These are phyloP conservation scores for Pseudochaenichthys georgianus DNA, from an alignment of 2,797 vertebrate genomes.

Conservation along the genomic window DNA sequence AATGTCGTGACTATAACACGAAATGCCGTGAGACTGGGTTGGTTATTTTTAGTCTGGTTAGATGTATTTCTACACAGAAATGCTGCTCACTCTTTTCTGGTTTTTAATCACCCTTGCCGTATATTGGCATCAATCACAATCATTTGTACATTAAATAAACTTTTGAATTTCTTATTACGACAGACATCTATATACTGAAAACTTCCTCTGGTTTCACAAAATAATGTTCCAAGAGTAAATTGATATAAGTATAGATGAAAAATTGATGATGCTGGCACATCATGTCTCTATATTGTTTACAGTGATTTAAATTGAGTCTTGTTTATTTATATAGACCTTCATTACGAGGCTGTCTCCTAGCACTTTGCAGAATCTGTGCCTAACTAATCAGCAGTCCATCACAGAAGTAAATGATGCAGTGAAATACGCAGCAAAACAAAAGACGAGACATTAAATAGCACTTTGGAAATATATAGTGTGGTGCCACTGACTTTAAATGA, in stretches of 20 bases:
- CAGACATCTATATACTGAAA: background rate
- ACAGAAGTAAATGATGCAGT: conserved; percentile 29
- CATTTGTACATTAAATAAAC: conserved; percentile 24
- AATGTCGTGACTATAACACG: too few relatives aligned
- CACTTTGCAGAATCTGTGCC: conserved; percentile 44
- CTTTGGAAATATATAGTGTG: conserved; percentile 13
- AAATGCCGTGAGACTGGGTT: too few relatives aligned
- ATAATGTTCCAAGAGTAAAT: conserved; percentile 17
- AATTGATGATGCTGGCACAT: conserved; percentile 5
- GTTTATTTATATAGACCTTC: conserved; percentile 55
- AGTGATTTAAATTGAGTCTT: conserved; percentile 24
- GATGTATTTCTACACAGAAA: background rate
- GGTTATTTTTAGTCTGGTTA: background rate
- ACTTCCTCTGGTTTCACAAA: conserved; percentile 6
- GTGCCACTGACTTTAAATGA: conserved; percentile 12
- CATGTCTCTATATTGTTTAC: conserved; percentile 23
- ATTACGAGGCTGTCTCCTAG: conserved; percentile 34
- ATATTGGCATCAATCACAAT: conserved; percentile 19
- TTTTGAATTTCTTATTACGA: conserved; percentile 3
- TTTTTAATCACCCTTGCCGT: conserved; percentile 13
- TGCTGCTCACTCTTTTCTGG: background rate
- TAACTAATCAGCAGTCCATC: conserved; percentile 43
- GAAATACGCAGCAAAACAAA: conserved; percentile 30
- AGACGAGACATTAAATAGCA: conserved; percentile 16
- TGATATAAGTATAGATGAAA: conserved; percentile 27